phyloP scores from a whole-genome alignment of 2,888 invertebrate genomes.

The Prenolepis imparis region DNA sequence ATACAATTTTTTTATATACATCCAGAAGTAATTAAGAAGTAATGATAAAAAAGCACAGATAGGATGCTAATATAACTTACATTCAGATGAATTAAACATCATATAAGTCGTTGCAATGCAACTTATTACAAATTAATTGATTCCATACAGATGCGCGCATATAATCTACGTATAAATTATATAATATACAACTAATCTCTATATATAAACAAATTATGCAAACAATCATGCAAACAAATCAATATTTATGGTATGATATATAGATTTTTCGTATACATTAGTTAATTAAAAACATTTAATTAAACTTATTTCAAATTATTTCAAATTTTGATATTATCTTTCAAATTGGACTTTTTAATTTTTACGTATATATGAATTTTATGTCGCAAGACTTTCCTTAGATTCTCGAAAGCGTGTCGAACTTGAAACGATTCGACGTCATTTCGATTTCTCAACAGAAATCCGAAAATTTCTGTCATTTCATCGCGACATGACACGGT shows the following conservation, averaged over 20 bases:
- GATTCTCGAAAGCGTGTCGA: conserved; percentile 76
- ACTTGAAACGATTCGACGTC: conserved; percentile 66
- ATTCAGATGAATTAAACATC: neutral
- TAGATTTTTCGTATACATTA: neutral
- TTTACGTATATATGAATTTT: conserved; percentile 55
- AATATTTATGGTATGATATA: neutral
- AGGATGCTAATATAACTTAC: conserved; percentile 12
- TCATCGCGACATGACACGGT: conserved; percentile 49
- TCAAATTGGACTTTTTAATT: conserved; percentile 7
- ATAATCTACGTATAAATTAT: neutral
- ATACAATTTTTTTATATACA: neutral
- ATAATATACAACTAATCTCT: neutral
- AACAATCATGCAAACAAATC: neutral
- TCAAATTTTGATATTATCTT: conserved; percentile 12
- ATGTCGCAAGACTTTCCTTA: conserved; percentile 69
- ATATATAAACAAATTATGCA: neutral
- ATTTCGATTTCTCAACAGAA: conserved; percentile 76
- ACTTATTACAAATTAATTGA: neutral
- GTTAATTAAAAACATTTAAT: neutral
- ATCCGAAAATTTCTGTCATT: conserved; percentile 70
- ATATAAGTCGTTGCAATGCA: neutral
- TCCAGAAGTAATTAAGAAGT: neutral
- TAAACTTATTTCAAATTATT: neutral
- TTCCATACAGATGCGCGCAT: neutral
- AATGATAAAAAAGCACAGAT: neutral